These are phyloP conservation scores for Rhinophrynus dorsalis DNA, from an alignment of 2,797 vertebrate genomes.

Conservation along the genomic window DNA sequence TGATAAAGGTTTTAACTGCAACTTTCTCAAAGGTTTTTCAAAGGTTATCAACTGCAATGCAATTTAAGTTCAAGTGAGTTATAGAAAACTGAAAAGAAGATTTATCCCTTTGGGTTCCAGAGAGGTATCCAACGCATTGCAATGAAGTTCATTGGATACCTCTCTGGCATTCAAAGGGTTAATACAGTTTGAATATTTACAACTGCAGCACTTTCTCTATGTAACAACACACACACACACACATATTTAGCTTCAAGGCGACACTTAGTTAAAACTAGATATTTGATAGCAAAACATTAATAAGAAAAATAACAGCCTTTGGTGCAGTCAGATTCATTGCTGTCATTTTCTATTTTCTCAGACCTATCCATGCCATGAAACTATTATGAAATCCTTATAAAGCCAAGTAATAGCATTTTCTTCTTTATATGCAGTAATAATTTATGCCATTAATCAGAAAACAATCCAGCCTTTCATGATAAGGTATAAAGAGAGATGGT, in stretches of 20 bases:
- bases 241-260: neutral
- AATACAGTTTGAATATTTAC: too few species aligned
- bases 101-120: too few species aligned
- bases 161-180: too few species aligned
- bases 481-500: slow-evolving; percentile 34
- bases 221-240: too few species aligned
- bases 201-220: neutral
- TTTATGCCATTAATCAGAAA: slow-evolving; percentile 52
- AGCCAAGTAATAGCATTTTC: slow-evolving; percentile 50
- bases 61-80: too few species aligned
- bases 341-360: slow-evolving; percentile 37
- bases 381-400: slow-evolving; percentile 53
- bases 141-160: too few species aligned
- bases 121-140: too few species aligned
- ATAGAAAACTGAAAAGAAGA: too few species aligned
- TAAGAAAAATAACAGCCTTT: slow-evolving; percentile 46
- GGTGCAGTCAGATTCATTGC: slow-evolving; percentile 49
- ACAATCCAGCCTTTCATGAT: slow-evolving; percentile 37
- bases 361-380: slow-evolving; percentile 39
- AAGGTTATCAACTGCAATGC: too few species aligned
- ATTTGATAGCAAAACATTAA: slow-evolving; percentile 40
- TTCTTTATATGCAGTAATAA: slow-evolving; percentile 44
- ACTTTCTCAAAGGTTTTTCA: too few species aligned
- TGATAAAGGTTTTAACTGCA: too few species aligned
- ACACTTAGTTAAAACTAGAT: slow-evolving; percentile 25